These are phyloP conservation scores for Prietella phreatophila DNA, from an alignment of 2,113 vertebrate species.

Conservation along the genomic window DNA sequence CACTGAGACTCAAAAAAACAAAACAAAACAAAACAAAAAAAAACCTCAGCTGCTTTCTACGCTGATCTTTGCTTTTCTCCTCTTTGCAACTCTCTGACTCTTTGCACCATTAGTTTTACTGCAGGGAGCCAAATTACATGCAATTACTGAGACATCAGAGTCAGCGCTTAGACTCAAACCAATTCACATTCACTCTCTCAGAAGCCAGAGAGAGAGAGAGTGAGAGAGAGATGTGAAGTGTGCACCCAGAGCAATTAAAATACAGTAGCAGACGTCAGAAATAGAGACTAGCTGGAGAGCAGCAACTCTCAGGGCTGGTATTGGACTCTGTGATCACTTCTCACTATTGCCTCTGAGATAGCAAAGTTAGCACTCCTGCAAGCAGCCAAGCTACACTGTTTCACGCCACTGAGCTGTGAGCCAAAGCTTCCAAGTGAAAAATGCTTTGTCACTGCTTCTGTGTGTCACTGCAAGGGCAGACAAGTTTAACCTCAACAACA, in stretches of 20 bases:
- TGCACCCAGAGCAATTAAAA: constrained; percentile 29
- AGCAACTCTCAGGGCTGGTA: constrained; percentile 24
- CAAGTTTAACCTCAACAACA: not conserved
- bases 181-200: constrained; percentile 55
- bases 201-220: constrained; percentile 3
- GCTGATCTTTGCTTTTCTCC: constrained; percentile 47
- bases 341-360: constrained; percentile 3
- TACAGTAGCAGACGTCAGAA: constrained; percentile 20
- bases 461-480: not conserved
- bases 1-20: too few relatives aligned
- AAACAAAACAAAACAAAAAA: too few relatives aligned
- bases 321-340: not conserved
- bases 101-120: constrained; percentile 72
- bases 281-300: constrained; percentile 16
- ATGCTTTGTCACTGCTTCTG: constrained; percentile 7
- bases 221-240: not conserved
- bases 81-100: constrained; percentile 49
- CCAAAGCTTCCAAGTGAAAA: constrained; percentile 11
- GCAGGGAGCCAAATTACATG: constrained; percentile 74
- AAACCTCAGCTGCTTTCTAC: constrained; percentile 37
- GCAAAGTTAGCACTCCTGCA: not conserved
- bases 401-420: constrained; percentile 3
- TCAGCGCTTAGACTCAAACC: constrained; percentile 68
- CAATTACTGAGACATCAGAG: constrained; percentile 75
- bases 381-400: not conserved